A percentile compares a stretch with the other conserved stretches of the same genome.
Evolutionary conservation across 2,113 vertebrate genomes (phyloP).

Genomic region (Urocitellus parryii): DNA sequence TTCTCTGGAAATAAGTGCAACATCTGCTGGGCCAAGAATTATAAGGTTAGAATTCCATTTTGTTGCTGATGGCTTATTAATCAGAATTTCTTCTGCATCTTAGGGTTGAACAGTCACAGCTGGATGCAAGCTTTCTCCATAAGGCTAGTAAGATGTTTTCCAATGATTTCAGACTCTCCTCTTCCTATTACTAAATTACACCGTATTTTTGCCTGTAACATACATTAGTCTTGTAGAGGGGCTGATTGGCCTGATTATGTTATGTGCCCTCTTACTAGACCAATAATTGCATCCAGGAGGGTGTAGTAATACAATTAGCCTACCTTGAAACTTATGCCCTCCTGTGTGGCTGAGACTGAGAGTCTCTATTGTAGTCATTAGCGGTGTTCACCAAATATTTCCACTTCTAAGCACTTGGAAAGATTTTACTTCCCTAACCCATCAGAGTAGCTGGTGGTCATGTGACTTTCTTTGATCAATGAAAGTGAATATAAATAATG

Average conservation of each 20-base stretch:
- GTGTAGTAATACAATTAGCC: background rate
- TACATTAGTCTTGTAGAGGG: background rate
- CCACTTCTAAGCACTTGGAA: background rate
- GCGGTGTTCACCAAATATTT: background rate
- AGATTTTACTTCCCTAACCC: background rate
- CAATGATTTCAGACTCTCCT: background rate
- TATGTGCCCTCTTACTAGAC: background rate
- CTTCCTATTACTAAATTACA: background rate
- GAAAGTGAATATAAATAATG: constrained; percentile 1
- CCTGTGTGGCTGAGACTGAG: background rate
- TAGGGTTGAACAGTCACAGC: background rate
- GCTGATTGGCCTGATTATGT: background rate
- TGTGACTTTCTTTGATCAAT: constrained; percentile 27
- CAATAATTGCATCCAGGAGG: background rate
- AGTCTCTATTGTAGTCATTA: background rate
- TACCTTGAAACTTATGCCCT: background rate
- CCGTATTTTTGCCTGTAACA: background rate
- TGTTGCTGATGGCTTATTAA: constrained; percentile 35
- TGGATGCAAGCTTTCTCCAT: background rate
- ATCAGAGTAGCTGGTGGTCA: background rate
- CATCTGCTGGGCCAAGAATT: constrained; percentile 18
- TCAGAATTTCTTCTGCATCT: constrained; percentile 38
- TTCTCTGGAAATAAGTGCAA: constrained; percentile 1
- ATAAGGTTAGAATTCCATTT: constrained; percentile 19
- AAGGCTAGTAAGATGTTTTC: background rate